These are phyloP conservation scores for Drosophila quadrilineata DNA, from an alignment of 1,140 invertebrate species.

Conservation along the genomic window DNA sequence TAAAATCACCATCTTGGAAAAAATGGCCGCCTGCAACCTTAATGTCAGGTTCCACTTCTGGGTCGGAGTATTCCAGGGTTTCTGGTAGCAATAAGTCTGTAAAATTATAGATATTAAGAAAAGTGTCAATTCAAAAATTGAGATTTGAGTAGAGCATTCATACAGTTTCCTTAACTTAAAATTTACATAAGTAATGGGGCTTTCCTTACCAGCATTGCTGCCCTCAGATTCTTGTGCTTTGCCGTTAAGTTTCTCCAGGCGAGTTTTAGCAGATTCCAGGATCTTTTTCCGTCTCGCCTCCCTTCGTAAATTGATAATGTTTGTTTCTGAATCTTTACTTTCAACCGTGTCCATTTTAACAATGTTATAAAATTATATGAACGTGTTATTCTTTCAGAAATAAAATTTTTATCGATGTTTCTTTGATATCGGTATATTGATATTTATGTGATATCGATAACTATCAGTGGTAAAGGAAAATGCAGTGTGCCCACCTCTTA, in stretches of 20 bases:
- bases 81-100: conserved; percentile 12
- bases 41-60: conserved; percentile 36
- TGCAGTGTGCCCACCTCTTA: no score
- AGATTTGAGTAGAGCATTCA: no score
- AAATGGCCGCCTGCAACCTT: not conserved
- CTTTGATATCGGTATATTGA: no score
- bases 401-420: no score
- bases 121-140: no score
- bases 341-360: not conserved
- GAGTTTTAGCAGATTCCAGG: conserved; percentile 39
- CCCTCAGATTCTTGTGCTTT: not conserved
- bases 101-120: not conserved
- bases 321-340: not conserved
- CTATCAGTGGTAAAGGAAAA: no score
- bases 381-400: no score
- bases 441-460: no score
- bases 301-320: conserved; percentile 14
- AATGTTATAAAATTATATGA: not conserved
- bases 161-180: no score
- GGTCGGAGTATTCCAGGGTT: conserved; percentile 26
- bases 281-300: conserved; percentile 48
- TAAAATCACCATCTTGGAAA: conserved; percentile 1
- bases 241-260: conserved; percentile 49
- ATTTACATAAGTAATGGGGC: no score
- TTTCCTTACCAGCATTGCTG: not conserved